These are phyloP conservation scores for Gymnarchus niloticus DNA, from an alignment of 2,113 vertebrate genomes.

Conservation along the genomic window DNA sequence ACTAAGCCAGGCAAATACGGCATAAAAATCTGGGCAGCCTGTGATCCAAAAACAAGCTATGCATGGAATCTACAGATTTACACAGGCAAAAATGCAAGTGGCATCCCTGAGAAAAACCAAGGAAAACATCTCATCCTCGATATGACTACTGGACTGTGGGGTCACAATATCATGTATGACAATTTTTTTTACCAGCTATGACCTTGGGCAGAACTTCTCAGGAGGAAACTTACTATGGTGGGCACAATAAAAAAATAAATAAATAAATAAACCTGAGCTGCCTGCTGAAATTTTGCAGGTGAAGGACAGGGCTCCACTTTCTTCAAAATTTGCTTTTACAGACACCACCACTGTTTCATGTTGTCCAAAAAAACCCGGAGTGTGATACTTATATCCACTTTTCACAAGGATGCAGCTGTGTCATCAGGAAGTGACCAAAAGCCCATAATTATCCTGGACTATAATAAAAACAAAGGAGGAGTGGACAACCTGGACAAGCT, in stretches of 20 bases:
- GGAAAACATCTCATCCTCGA: not conserved
- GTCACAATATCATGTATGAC: not conserved
- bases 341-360: conserved; percentile 4
- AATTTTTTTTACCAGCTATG: not conserved
- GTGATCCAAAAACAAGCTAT: conserved; percentile 14
- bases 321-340: conserved; percentile 17
- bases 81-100: not conserved
- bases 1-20: conserved; percentile 19
- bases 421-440: conserved; percentile 8
- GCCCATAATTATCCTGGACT: conserved; percentile 14
- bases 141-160: not conserved
- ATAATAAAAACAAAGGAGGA: conserved; percentile 13
- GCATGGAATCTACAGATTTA: conserved; percentile 9
- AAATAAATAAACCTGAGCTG: conserved; percentile 14
- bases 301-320: not conserved
- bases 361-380: not conserved
- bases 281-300: not conserved
- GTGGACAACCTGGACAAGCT: conserved; percentile 23
- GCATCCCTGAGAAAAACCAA: not conserved
- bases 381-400: conserved; percentile 4
- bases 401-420: conserved; percentile 4
- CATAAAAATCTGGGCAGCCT: conserved; percentile 11
- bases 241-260: not conserved
- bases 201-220: conserved; percentile 12
- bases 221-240: conserved; percentile 4